These are phyloP conservation scores for Pseudochirops corinnae DNA, from an alignment of 2,797 vertebrate genomes.

Conservation along the genomic window DNA sequence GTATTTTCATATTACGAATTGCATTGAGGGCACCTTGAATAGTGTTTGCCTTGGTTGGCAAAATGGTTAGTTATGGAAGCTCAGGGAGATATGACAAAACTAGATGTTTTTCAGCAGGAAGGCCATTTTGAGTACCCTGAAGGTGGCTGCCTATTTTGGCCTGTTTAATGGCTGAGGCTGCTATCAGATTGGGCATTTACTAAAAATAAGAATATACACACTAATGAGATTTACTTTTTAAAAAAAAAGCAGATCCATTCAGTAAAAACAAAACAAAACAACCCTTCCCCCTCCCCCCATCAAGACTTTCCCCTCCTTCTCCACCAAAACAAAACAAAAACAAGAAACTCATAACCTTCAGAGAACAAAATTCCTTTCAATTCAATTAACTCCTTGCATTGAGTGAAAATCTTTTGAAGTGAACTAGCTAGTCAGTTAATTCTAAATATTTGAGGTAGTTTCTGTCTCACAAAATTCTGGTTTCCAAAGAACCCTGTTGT, in stretches of 20 bases:
- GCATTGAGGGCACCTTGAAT: not conserved
- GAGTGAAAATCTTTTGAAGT: not conserved
- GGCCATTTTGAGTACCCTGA: not conserved
- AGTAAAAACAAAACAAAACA: not conserved
- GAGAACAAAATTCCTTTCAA: not conserved
- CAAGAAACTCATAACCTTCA: not conserved
- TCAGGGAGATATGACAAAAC: not conserved
- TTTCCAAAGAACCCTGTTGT: not conserved
- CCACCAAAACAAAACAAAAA: not conserved
- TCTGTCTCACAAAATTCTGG: not conserved
- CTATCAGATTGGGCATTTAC: not conserved
- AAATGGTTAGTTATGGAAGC: not conserved
- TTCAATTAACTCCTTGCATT: not conserved
- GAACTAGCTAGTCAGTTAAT: not conserved
- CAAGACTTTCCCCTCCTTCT: not conserved
- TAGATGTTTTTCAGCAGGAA: not conserved
- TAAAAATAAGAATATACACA: not conserved
- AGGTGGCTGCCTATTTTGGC: not conserved
- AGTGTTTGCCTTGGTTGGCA: not conserved
- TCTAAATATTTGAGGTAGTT: constrained; percentile 18
- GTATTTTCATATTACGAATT: not conserved
- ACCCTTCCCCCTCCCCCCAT: not conserved
- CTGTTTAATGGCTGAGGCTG: not conserved
- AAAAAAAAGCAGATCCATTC: not conserved
- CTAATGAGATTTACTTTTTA: not conserved